Evolutionary conservation across 2,797 vertebrate species (phyloP), one percentile per base, ranked within the genome.

Genomic region (Phyllotis vaccarum): DNA sequence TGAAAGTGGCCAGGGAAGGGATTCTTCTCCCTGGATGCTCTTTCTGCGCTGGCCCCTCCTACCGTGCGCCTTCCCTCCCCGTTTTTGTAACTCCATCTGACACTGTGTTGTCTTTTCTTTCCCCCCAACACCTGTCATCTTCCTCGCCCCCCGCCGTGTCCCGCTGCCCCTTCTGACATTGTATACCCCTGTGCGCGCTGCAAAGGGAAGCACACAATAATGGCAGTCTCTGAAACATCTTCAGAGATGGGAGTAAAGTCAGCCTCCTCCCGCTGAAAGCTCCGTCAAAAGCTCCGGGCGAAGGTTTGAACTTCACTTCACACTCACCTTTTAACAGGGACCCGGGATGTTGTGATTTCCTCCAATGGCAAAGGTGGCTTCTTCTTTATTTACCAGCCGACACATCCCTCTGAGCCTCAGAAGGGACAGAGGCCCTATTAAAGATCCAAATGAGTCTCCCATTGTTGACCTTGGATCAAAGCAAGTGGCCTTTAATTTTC

Each of bases 101-200:
- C 95, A 43, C 94, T 52, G 0, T 56, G 94, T 87, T 91, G 86
- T 86, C 94, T 78, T 68, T 95, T 93, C 97, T 89, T 95, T 88
- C 52, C 78, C 88, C 90, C 93, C 79, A 56, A 49, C 86, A 97
- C 92, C 87, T 96, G 96, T 97, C 97, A 97, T 97, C 97, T 97
- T 97, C 94, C 92, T 2, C 1, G 34, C 90, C 95, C 96, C 97
- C 96, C 21, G 12, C n/a, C 0, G 92, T 49, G 91, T 90, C 89
- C 90, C 93, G 52, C 90, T 78, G 90, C 97, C 95, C 95, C 95
- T 82, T 86, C 95, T 96, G 70, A 12, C 52, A 72, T 54, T 76
- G 85, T 34, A n/a, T 87, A 89, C 86, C 94, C 88, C 86, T 78
- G 24, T 0, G 17, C 0, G 1, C 60, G 93, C 3, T 0, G 88